Evolutionary conservation across 2,797 vertebrate species (phyloP), one percentile per base, ranked within the genome.

Genomic region (Pangasius sanitwongsei): DNA sequence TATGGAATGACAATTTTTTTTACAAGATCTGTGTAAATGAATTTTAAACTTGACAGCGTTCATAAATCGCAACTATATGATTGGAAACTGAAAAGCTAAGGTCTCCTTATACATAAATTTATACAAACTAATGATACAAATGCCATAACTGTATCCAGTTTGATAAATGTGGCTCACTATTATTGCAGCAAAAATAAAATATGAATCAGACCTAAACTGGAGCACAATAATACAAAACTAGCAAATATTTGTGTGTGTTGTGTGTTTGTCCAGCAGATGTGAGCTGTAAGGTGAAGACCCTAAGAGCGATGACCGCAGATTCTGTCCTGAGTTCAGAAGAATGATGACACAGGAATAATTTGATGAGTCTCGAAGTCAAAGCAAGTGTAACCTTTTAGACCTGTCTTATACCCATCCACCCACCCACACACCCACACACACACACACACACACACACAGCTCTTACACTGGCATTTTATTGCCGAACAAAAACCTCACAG

Each of bases 311-410:
- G 93, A 94, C 92, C 92, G 80, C 31, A 89, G 50, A 92, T 89
- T 92, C 85, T 92, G 92, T 87, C 87, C 83, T 18, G 34, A 44
- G 86, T 92, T 94, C 92, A 92, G 91, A 55, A 92, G 7, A 94
- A 94, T 93, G 93, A 93, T 90, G 91, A 55, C n/a, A 75, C 37
- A 55, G 94, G 95, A 94, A 95, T 93, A 92, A 93, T 93, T 94
- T 96, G 96, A 96, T 95, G 95, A 96, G 95, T 95, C 94, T 94
- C 92, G 93, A 94, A 92, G 95, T 95, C 95, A 96, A 96, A 96
- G 95, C 92, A 96, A 96, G 95, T 95, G 95, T 94, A 95, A 93
- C 94, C 93, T 94, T 96, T 96, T 95, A 95, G 96, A 96, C 95
- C 95, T 95, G 95, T 95, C 96, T 92, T 92, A 93, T 92, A 95